A percentile compares a stretch with the other conserved stretches of the same genome.
Evolutionary conservation across 2,888 invertebrate species (phyloP).

Genomic region (Clivina fossor): DNA sequence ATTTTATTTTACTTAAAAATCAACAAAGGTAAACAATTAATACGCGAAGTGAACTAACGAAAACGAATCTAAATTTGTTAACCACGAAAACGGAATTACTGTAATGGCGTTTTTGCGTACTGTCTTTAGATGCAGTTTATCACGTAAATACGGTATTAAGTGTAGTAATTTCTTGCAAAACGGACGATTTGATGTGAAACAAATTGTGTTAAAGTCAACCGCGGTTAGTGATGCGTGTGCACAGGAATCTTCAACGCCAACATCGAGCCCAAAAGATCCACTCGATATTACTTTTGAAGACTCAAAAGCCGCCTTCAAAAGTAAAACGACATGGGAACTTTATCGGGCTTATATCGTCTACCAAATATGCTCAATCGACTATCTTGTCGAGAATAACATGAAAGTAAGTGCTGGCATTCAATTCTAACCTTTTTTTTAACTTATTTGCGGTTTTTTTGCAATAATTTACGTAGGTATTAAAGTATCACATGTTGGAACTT

Average conservation of each 20-base stretch:
- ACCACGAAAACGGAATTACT: too few species aligned
- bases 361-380: constrained; percentile 83
- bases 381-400: constrained; percentile 89
- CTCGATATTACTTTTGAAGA: constrained; percentile 86
- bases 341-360: constrained; percentile 89
- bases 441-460: too few species aligned
- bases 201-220: constrained; percentile 46
- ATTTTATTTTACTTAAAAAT: not conserved
- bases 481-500: too few species aligned
- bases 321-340: constrained; percentile 92
- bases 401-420: constrained; percentile 82
- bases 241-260: constrained; percentile 31
- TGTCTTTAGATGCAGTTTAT: constrained; percentile 51
- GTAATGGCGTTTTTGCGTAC: constrained; percentile 56
- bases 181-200: constrained; percentile 44
- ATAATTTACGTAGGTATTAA: too few species aligned
- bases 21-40: constrained; percentile 1
- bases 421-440: not conserved
- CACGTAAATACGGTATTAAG: constrained; percentile 51
- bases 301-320: constrained; percentile 89
- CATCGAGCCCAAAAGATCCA: constrained; percentile 58
- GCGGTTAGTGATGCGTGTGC: constrained; percentile 39
- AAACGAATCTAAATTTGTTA: constrained; percentile 15
- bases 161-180: constrained; percentile 44
- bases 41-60: constrained; percentile 15